Percentiles rank a stretch among this genome's conserved stretches.
These are phyloP conservation scores for Dicyrtoma fusca DNA, from an alignment of 2,888 invertebrate species.

Conservation along the genomic window DNA sequence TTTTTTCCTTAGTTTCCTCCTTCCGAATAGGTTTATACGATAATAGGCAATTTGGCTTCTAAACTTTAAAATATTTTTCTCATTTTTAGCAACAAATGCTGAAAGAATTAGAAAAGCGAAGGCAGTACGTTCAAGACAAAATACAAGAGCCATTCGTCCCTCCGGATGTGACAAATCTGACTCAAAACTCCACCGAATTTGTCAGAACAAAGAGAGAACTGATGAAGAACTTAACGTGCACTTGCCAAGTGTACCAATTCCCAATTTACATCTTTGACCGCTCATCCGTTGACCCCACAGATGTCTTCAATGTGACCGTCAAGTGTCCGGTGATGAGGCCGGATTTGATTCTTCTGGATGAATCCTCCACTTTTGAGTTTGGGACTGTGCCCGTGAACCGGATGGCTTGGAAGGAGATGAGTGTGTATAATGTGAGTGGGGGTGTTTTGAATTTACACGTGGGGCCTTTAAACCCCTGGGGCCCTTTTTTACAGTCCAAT, in stretches of 20 bases:
- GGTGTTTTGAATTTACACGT: constrained; percentile 39
- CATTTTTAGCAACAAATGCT: constrained; percentile 3
- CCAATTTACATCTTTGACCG: constrained; percentile 20
- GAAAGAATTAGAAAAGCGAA: constrained; percentile 20
- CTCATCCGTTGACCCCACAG: background rate
- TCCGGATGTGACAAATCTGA: background rate
- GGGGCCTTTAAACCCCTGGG: constrained; percentile 46
- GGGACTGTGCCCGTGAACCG: constrained; percentile 38
- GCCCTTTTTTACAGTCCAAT: constrained; percentile 50
- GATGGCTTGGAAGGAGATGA: constrained; percentile 34
- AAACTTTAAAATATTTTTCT: too few relatives aligned
- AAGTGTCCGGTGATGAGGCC: constrained; percentile 36
- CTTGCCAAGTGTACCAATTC: constrained; percentile 12
- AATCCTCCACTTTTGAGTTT: constrained; percentile 38
- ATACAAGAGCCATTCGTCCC: background rate
- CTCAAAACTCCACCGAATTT: constrained; percentile 25
- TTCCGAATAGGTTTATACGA: too few relatives aligned
- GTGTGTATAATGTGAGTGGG: constrained; percentile 41
- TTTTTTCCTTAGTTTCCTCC: too few relatives aligned
- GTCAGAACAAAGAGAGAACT: constrained; percentile 30
- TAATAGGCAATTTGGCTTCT: too few relatives aligned
- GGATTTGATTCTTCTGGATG: constrained; percentile 40
- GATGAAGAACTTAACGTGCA: constrained; percentile 10
- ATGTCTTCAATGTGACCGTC: constrained; percentile 23
- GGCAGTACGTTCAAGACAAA: constrained; percentile 4